These are phyloP conservation scores for Brachyrhaphis roseni DNA, from an alignment of 2,797 vertebrate species.

Conservation along the genomic window DNA sequence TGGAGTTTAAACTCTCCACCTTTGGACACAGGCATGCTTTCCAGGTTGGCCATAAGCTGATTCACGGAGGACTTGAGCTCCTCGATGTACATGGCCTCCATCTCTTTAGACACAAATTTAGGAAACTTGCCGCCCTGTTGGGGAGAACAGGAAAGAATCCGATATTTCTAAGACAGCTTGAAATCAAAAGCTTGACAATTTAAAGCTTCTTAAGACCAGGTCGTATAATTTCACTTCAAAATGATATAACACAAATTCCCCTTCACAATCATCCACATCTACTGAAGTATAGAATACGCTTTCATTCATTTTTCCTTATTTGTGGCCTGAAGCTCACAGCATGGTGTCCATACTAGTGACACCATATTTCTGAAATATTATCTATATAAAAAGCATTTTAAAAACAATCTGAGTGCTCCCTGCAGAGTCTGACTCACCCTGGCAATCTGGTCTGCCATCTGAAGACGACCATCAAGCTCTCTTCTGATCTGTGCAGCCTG, in stretches of 20 bases:
- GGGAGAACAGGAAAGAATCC: conserved; percentile 30
- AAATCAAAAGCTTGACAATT: background rate
- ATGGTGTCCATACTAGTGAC: conserved; percentile 36
- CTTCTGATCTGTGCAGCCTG: conserved; percentile 98
- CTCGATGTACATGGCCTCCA: conserved; percentile 99
- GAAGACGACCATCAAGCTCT: conserved; percentile 96
- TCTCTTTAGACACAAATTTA: conserved; percentile 97
- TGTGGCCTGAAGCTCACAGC: conserved; percentile 25
- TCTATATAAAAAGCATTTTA: conserved; percentile 59
- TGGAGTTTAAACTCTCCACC: conserved; percentile 98
- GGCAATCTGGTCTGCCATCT: conserved; percentile 99
- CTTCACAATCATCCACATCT: background rate
- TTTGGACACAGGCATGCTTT: conserved; percentile 99
- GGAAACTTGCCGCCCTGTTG: conserved; percentile 95
- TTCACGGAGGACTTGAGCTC: conserved; percentile 98
- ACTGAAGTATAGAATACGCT: background rate
- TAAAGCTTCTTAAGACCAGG: background rate
- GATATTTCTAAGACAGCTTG: background rate
- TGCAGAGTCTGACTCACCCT: conserved; percentile 85
- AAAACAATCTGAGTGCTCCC: conserved; percentile 35
- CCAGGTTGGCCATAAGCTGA: conserved; percentile 97
- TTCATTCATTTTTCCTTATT: background rate
- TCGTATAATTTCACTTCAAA: background rate
- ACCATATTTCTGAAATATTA: conserved; percentile 61
- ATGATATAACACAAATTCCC: background rate